phyloP scores from a whole-genome alignment of 2,797 vertebrate species.

The Ctenosaura bakeri region DNA sequence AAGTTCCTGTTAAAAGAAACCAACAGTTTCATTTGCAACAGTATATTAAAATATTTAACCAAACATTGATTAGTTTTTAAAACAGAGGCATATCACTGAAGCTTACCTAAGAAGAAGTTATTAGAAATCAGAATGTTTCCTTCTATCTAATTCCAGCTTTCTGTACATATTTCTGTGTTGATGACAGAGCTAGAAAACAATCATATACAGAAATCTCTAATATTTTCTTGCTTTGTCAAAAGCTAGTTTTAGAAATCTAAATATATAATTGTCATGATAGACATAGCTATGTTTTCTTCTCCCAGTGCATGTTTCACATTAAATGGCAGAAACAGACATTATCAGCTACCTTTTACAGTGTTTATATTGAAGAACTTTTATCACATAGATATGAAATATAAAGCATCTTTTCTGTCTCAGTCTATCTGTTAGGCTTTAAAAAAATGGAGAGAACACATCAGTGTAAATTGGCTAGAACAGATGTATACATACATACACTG shows the following conservation, averaged over 20 bases:
- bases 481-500: background rate
- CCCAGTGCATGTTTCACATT: background rate
- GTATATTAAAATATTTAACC: too few species aligned
- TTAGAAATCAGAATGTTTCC: background rate
- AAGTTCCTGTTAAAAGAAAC: too few species aligned
- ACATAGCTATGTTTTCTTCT: background rate
- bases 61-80: too few species aligned
- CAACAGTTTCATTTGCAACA: too few species aligned
- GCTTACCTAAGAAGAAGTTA: background rate
- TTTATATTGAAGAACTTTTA: background rate
- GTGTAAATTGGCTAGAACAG: background rate
- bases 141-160: background rate
- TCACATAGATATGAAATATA: background rate
- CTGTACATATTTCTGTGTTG: background rate
- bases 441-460: background rate
- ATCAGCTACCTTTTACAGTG: background rate
- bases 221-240: background rate
- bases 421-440: background rate
- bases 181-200: background rate
- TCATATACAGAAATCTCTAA: background rate
- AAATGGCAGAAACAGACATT: background rate
- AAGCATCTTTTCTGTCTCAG: background rate
- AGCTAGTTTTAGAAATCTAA: background rate
- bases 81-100: background rate
- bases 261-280: background rate